These are phyloP conservation scores for Pseudomyrmex dendroicus DNA, from an alignment of 1,140 invertebrate species.

Conservation along the genomic window DNA sequence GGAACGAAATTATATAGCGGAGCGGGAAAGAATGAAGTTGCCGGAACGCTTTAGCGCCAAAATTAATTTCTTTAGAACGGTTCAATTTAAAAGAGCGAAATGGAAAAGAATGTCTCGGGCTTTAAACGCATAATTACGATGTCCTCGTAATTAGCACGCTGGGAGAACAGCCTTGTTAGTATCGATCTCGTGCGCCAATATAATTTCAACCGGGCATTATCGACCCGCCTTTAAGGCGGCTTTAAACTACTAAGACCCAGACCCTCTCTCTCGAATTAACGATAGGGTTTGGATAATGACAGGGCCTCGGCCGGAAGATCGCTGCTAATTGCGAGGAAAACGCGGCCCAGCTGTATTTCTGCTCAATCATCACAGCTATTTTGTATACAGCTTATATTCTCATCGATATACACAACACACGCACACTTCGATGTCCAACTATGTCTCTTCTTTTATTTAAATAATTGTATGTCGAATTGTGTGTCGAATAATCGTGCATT, in stretches of 20 bases:
- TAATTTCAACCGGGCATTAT: conserved; percentile 62
- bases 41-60: not conserved
- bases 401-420: not conserved
- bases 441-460: not conserved
- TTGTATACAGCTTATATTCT: not conserved
- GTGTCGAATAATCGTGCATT: not conserved
- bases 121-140: conserved; percentile 50
- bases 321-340: conserved; percentile 65
- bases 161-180: conserved; percentile 53
- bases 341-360: conserved; percentile 21
- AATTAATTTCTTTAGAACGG: not conserved
- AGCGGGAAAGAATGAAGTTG: not conserved
- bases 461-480: conserved; percentile 10
- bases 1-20: not conserved
- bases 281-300: conserved; percentile 56
- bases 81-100: conserved; percentile 18
- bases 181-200: conserved; percentile 31
- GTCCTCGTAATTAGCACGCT: conserved; percentile 60
- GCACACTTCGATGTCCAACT: no score
- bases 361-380: conserved; percentile 12
- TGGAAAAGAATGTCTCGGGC: conserved; percentile 1
- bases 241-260: conserved; percentile 30
- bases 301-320: conserved; percentile 43
- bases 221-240: conserved; percentile 33
- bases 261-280: conserved; percentile 48